Conservation (phyloP, 2,113 vertebrate species). For the Melanerpes aurifrons region DNA sequence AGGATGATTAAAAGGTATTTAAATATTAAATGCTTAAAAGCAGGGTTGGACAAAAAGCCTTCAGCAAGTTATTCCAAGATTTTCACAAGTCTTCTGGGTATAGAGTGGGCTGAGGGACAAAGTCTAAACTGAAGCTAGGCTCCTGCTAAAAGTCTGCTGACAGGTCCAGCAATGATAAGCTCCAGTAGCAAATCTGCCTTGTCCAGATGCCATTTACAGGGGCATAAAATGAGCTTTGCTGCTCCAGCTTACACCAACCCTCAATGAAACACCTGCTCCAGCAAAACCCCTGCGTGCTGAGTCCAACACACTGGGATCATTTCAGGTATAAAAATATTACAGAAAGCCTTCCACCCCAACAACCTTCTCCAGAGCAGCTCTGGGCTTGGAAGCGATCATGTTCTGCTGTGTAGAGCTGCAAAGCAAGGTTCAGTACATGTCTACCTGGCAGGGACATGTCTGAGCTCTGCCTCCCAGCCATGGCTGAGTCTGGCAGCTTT, state of each 20-base stretch:
- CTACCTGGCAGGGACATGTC: accelerated
- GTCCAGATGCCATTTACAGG: background rate
- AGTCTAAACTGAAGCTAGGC: background rate
- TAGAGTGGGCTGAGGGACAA: background rate
- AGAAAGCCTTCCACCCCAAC: background rate
- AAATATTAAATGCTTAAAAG: conserved; percentile 71
- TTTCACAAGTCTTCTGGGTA: background rate
- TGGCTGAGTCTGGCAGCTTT: too few species aligned
- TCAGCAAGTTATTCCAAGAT: background rate
- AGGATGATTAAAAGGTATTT: conserved; percentile 68
- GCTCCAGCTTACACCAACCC: background rate
- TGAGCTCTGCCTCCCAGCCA: background rate
- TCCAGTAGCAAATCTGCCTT: conserved; percentile 10
- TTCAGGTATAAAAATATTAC: background rate
- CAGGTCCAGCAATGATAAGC: background rate
- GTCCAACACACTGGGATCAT: background rate
- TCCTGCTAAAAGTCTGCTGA: background rate
- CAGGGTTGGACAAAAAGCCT: conserved; percentile 49
- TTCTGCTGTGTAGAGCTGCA: background rate
- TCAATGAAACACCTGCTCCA: background rate
- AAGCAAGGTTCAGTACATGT: accelerated
- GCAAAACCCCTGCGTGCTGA: conserved; percentile 33
- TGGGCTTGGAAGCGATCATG: too few species aligned
- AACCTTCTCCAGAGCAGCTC: background rate
- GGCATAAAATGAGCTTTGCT: conserved; percentile 49